These are phyloP conservation scores for Pachyseris speciosa DNA, from an alignment of 64 coral and sea anemone genomes.

Conservation along the genomic window DNA sequence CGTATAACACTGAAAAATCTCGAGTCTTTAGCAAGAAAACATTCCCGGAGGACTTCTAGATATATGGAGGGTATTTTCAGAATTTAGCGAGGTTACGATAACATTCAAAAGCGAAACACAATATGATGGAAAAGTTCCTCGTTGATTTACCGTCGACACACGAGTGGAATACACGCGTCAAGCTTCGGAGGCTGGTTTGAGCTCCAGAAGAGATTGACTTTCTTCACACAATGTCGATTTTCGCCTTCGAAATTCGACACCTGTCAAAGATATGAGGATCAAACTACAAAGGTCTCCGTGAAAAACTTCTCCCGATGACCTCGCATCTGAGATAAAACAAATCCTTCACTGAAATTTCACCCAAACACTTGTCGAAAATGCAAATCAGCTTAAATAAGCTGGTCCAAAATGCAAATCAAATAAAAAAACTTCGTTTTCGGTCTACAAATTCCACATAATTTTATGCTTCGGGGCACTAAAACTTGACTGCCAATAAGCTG, in stretches of 20 bases:
- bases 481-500: not conserved
- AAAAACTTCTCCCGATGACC: slow-evolving; percentile 27
- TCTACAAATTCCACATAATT: not conserved
- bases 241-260: slow-evolving; percentile 12
- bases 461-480: not conserved
- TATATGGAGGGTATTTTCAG: slow-evolving; percentile 23
- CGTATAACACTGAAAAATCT: not conserved
- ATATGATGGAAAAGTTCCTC: not conserved
- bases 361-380: slow-evolving; percentile 38
- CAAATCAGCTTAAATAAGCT: not conserved
- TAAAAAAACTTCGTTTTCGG: slow-evolving; percentile 9
- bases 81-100: not conserved
- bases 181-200: no score
- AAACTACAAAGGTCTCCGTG: slow-evolving; percentile 26
- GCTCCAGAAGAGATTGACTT: not conserved
- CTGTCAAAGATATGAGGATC: not conserved
- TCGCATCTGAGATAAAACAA: slow-evolving; percentile 41
- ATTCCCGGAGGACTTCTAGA: not conserved
- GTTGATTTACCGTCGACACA: not conserved
- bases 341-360: slow-evolving; percentile 23
- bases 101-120: not conserved
- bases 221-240: not conserved
- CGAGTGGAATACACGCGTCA: no score
- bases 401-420: slow-evolving; percentile 37
- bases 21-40: not conserved